These are phyloP conservation scores for Rhabdornis inornatus DNA, from an alignment of 2,113 vertebrate species.

Conservation along the genomic window DNA sequence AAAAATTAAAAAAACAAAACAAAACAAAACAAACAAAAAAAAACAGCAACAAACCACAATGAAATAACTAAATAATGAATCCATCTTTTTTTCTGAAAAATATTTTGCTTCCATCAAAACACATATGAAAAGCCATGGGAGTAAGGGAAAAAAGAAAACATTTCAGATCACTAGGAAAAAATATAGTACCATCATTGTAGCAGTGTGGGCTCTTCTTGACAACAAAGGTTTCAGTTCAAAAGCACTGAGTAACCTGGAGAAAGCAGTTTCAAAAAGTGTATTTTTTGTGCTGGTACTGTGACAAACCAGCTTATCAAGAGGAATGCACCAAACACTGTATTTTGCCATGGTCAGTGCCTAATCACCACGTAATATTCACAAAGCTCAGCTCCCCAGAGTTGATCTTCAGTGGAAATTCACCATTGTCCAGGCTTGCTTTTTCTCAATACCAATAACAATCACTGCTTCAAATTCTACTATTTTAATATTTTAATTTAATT, in stretches of 20 bases:
- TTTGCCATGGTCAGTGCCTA: not conserved
- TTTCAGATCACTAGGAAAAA: not conserved
- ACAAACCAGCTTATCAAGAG: not conserved
- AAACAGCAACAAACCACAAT: not conserved
- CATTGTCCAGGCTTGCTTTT: not conserved
- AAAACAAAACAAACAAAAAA: too few species aligned
- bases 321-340: not conserved
- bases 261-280: not conserved
- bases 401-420: not conserved
- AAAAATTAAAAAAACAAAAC: too few species aligned
- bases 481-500: not conserved
- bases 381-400: not conserved
- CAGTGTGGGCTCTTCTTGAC: not conserved
- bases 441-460: not conserved
- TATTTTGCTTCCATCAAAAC: not conserved
- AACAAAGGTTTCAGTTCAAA: not conserved
- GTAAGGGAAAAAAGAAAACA: not conserved
- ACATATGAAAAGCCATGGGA: not conserved
- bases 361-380: not conserved
- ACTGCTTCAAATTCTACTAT: not conserved
- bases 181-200: not conserved
- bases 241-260: not conserved
- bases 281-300: not conserved
- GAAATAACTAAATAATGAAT: not conserved
- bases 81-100: not conserved